phyloP scores from a whole-genome alignment of 2,113 vertebrate species.

The human (Homo sapiens) region DNA sequence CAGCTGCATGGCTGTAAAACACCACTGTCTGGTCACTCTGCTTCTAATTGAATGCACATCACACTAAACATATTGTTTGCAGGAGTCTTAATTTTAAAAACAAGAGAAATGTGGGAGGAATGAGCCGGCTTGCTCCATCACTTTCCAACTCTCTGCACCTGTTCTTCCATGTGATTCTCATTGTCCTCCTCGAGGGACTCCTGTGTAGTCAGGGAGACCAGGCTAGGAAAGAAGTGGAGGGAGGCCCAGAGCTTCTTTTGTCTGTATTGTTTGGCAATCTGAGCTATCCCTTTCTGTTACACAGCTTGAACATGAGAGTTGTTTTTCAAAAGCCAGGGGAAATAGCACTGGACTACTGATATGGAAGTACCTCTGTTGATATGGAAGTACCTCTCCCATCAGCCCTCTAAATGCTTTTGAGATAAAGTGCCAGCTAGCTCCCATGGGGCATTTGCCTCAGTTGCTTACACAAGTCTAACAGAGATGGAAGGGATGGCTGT shows the following conservation, averaged over 20 bases:
- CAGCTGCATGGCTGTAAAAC: neutral
- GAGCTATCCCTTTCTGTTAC: neutral
- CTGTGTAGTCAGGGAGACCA: neutral
- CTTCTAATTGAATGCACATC: neutral
- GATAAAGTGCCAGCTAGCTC: neutral
- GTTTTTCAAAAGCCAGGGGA: neutral
- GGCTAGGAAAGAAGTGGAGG: neutral
- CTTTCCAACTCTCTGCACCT: neutral
- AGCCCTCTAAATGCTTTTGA: neutral
- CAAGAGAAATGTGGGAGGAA: neutral
- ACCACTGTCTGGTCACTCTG: neutral
- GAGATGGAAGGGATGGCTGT: neutral
- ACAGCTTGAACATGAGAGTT: neutral
- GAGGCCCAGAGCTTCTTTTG: neutral
- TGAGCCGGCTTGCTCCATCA: rapidly evolving
- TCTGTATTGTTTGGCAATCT: neutral
- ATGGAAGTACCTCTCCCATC: neutral
- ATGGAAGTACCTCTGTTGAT: neutral
- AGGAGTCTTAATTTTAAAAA: neutral
- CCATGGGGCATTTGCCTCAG: neutral
- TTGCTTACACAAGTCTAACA: conserved; percentile 13
- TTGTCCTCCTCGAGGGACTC: rapidly evolving
- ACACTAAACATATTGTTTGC: neutral
- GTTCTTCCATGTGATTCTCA: neutral
- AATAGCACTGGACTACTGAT: neutral